Percentiles rank a stretch among this genome's conserved stretches.
Conservation (phyloP, 1,140 invertebrate genomes). For the Atta colombica region DNA sequence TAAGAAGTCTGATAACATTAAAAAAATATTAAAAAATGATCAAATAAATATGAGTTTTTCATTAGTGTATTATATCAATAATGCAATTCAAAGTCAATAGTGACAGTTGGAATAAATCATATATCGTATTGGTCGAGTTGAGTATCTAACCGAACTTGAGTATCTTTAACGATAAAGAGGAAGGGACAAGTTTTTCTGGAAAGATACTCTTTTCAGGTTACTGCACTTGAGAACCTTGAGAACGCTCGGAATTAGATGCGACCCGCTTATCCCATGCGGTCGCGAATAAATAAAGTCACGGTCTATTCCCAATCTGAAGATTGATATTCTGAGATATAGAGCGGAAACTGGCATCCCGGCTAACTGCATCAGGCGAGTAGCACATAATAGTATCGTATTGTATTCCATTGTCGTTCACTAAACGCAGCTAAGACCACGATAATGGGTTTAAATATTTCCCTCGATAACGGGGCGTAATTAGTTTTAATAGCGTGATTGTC, state of each 20-base stretch:
- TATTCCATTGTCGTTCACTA: constrained; percentile 32
- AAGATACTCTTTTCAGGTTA: not conserved
- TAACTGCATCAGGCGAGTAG: not conserved
- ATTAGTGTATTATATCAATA: not conserved
- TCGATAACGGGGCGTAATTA: constrained; percentile 51
- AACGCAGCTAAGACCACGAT: constrained; percentile 22
- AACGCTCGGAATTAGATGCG: constrained; percentile 18
- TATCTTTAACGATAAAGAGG: not conserved
- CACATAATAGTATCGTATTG: constrained; percentile 3
- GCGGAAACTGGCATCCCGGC: not conserved
- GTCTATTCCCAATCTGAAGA: constrained; percentile 37
- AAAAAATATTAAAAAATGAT: not conserved
- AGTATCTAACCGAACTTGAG: not conserved
- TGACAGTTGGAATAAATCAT: constrained; percentile 23
- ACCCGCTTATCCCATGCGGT: constrained; percentile 51
- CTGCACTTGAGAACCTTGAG: constrained; percentile 1
- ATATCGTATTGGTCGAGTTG: constrained; percentile 4
- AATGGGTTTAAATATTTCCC: constrained; percentile 51
- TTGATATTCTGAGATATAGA: constrained; percentile 39
- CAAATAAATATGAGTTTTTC: not conserved
- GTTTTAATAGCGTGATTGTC: constrained; percentile 46
- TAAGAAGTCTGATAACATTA: not conserved
- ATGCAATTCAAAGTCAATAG: not conserved
- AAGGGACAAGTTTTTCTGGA: not conserved
- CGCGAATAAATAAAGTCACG: constrained; percentile 63